Conservation (phyloP, 92 coral and sea anemone genomes). For the Heteractis magnifica region DNA sequence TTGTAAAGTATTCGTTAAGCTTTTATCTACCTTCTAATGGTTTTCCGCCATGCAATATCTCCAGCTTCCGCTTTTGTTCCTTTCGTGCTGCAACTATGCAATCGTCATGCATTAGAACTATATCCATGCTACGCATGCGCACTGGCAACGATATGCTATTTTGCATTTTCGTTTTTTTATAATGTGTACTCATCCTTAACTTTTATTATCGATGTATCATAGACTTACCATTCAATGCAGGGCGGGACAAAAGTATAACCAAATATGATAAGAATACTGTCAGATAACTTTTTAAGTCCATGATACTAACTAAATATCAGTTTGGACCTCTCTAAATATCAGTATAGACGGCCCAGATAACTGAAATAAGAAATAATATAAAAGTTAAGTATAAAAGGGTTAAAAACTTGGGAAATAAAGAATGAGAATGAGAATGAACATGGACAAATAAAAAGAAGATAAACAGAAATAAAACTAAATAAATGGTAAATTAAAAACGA, state of each 20-base stretch:
- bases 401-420: too few species aligned
- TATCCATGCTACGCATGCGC: too few species aligned
- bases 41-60: slow-evolving; percentile 26
- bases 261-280: background rate
- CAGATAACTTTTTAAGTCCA: background rate
- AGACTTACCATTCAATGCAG: background rate
- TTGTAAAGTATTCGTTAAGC: background rate
- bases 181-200: too few species aligned
- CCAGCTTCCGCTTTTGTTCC: slow-evolving; percentile 28
- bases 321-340: background rate
- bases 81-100: slow-evolving; percentile 12
- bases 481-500: background rate
- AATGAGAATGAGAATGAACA: background rate
- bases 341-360: background rate
- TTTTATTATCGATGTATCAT: too few species aligned
- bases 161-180: too few species aligned
- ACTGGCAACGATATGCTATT: too few species aligned
- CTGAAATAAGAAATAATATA: background rate
- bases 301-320: background rate
- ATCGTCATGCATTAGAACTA: background rate
- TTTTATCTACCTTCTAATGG: slow-evolving; percentile 28
- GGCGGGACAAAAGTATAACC: background rate
- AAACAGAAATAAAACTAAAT: background rate
- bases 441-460: background rate
- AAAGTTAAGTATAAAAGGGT: too few species aligned